phyloP scores from a whole-genome alignment of 2,113 vertebrate genomes.

The Dermatemys mawii region DNA sequence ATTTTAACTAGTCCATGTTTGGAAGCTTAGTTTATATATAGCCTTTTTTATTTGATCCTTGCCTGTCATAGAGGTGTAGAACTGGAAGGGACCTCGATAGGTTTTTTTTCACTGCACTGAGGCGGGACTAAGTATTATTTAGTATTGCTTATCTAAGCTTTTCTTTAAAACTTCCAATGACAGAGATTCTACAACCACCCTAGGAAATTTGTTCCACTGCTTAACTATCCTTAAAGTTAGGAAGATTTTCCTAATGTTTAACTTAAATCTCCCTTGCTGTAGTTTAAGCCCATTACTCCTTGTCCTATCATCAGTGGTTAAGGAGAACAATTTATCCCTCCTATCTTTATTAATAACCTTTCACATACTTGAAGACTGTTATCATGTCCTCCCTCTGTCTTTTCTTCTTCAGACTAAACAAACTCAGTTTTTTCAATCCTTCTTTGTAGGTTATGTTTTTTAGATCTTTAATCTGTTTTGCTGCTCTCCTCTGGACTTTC shows the following conservation, averaged over 20 bases:
- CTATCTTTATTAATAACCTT: neutral
- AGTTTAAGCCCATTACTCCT: neutral
- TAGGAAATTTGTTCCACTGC: neutral
- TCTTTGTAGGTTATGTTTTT: neutral
- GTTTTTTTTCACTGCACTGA: neutral
- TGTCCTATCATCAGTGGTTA: neutral
- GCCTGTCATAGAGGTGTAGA: neutral
- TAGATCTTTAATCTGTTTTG: neutral
- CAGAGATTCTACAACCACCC: neutral
- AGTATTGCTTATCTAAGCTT: neutral
- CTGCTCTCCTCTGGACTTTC: neutral
- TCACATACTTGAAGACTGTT: neutral
- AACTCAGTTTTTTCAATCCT: neutral
- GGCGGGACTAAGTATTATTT: neutral
- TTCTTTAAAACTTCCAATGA: neutral
- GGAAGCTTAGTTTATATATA: neutral
- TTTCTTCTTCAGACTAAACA: neutral
- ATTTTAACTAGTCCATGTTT: rapidly evolving
- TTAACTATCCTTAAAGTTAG: neutral
- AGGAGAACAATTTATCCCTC: neutral
- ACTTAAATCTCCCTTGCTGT: neutral
- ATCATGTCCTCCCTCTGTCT: neutral
- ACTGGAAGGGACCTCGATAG: neutral
- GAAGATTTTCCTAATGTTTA: neutral
- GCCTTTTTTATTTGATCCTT: neutral